Evolutionary conservation across 1,140 invertebrate species (phyloP).

Genomic region (Drosophila murphyi): DNA sequence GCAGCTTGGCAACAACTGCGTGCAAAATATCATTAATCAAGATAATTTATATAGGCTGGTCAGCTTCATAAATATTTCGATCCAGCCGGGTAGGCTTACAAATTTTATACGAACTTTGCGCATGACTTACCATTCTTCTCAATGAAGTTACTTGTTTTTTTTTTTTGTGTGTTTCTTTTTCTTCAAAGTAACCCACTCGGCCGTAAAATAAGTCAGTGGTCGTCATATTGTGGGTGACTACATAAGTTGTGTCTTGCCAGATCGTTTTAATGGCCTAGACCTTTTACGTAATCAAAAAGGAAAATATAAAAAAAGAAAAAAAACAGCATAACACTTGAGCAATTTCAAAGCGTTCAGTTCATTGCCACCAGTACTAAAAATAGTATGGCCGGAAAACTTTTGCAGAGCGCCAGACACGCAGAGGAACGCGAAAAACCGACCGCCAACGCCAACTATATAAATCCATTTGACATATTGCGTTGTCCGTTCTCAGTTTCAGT

Average conservation of each 20-base stretch:
- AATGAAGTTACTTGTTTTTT: conserved; percentile 31
- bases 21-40: conserved; percentile 81
- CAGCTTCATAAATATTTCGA: conserved; percentile 69
- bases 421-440: conserved; percentile 28
- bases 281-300: conserved; percentile 62
- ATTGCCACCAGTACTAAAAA: conserved; percentile 74
- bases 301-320: not conserved
- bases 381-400: conserved; percentile 66
- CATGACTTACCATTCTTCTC: conserved; percentile 75
- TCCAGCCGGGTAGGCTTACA: conserved; percentile 52
- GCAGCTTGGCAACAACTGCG: conserved; percentile 65
- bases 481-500: conserved; percentile 29
- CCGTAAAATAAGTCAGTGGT: conserved; percentile 33
- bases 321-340: conserved; percentile 9
- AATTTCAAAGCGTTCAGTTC: conserved; percentile 53
- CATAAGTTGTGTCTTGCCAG: conserved; percentile 6
- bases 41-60: conserved; percentile 74
- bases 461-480: conserved; percentile 77
- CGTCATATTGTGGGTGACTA: conserved; percentile 32
- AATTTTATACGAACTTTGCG: conserved; percentile 64
- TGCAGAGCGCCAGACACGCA: conserved; percentile 36
- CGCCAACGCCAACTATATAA: conserved; percentile 60
- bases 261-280: conserved; percentile 61
- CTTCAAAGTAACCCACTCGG: conserved; percentile 21
- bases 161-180: not conserved